Evolutionary conservation across 1,140 invertebrate genomes (phyloP).

Genomic region (Brachionus plicatilis): DNA sequence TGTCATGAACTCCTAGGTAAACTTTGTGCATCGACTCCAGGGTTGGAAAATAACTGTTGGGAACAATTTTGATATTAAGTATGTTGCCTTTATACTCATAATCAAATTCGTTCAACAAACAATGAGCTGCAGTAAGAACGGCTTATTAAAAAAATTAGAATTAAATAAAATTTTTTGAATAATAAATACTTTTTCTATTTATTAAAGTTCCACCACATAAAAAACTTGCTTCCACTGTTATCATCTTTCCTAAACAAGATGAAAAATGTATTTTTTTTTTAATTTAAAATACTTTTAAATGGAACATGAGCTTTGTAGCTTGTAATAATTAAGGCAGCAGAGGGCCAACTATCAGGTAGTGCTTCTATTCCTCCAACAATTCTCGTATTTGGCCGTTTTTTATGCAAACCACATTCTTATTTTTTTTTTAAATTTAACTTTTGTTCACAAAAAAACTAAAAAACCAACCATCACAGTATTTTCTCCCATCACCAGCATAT

Average conservation of each 20-base stretch:
- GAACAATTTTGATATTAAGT: neutral
- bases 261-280: neutral
- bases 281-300: neutral
- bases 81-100: neutral
- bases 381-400: neutral
- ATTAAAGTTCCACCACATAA: slow-evolving; percentile 34
- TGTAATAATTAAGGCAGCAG: neutral
- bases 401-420: slow-evolving; percentile 10
- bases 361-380: slow-evolving; percentile 33
- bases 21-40: neutral
- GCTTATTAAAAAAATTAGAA: neutral
- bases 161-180: neutral
- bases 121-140: slow-evolving; percentile 36
- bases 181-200: slow-evolving; percentile 2
- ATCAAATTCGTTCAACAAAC: slow-evolving; percentile 27
- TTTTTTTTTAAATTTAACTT: neutral
- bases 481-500: slow-evolving; percentile 2
- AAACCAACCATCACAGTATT: slow-evolving; percentile 23
- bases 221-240: neutral
- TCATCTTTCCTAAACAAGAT: neutral
- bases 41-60: slow-evolving; percentile 9
- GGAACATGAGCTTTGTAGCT: neutral
- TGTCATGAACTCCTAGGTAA: slow-evolving; percentile 24
- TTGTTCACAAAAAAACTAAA: neutral
- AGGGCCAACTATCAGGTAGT: slow-evolving; percentile 10